Evolutionary conservation across 2,888 invertebrate species (phyloP), one percentile per base, ranked within the genome.

Genomic region (Cephus spinipes): DNA sequence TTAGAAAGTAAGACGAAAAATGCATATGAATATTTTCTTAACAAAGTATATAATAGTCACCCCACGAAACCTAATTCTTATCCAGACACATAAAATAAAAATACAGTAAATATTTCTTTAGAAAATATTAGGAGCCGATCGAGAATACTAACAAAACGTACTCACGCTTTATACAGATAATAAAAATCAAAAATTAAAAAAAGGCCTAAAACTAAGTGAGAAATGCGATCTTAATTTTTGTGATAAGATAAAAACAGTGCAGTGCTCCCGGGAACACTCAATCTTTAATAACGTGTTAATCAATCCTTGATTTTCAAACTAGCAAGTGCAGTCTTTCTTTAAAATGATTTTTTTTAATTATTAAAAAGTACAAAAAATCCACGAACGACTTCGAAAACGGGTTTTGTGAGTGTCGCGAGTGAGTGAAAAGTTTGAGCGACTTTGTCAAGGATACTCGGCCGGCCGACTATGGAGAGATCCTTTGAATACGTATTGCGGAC

Each of bases 1-100:
- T 90, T 90, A 89, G 90, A 90, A 90, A 90, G 89, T 88, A 81
- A 76, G 74, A 23, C 23, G 2, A 55, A 23, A 23, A 23, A 23
- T 55, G 4, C 15, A 9, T 23, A 55, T 9, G 9, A 23, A 55
- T 55, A 55, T 23, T 55, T 55, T 9, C 2, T 23, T 23, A 55
- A 55, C 2, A 23, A 55, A 55, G 2, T 23, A 23, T 23, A 9
- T 9, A 55, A 9, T 9, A 15, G 9, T 55, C 23, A 9, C 23
- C 55, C 55, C 23, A 15, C 9, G 9, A 40, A 6, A 40, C 15
- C 4, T 15, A 40, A 40, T 40, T 15, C 40, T 40, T 15, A 40
- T 40, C 15, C 6, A 15, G 4, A 36, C 15, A 15, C 15, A 6
- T 15, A 6, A 40, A 15, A 15, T 15, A 40, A 40, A 15, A 15